Evolutionary conservation across 2,113 vertebrate species (phyloP).

Genomic region (Montifringilla adamsi): DNA sequence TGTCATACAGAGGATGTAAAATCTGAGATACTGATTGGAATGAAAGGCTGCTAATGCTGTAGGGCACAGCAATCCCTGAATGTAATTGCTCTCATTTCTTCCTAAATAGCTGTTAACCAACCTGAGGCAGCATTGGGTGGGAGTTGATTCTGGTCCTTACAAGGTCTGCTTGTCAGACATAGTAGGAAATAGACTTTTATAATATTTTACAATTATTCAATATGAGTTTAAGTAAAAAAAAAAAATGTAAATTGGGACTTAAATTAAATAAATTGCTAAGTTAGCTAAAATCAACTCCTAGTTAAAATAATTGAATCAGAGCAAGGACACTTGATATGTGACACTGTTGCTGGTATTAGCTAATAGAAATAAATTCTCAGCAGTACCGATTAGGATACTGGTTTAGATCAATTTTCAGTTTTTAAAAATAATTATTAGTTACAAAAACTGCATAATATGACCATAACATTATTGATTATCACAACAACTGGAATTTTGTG

Average conservation of each 20-base stretch:
- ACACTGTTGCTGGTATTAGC: not conserved
- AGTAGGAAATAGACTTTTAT: not conserved
- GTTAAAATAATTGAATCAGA: not conserved
- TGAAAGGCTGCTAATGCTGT: not conserved
- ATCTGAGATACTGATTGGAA: not conserved
- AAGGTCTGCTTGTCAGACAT: not conserved
- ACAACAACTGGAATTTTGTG: accelerated
- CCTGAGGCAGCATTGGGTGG: not conserved
- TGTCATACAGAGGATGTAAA: not conserved
- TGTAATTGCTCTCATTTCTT: not conserved
- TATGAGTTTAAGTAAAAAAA: not conserved
- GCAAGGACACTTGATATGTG: not conserved
- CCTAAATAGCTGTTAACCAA: not conserved
- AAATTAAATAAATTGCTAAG: not conserved
- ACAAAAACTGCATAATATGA: not conserved
- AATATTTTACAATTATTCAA: not conserved
- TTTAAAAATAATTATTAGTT: not conserved
- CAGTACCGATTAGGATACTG: not conserved
- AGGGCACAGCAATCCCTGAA: not conserved
- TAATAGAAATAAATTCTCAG: not conserved
- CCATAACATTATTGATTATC: not conserved
- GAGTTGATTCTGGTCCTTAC: not conserved
- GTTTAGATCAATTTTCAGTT: not conserved
- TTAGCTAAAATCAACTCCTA: not conserved
- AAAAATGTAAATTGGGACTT: not conserved